Evolutionary conservation across 2,888 invertebrate species (phyloP).

Genomic region (Agrotis puta): DNA sequence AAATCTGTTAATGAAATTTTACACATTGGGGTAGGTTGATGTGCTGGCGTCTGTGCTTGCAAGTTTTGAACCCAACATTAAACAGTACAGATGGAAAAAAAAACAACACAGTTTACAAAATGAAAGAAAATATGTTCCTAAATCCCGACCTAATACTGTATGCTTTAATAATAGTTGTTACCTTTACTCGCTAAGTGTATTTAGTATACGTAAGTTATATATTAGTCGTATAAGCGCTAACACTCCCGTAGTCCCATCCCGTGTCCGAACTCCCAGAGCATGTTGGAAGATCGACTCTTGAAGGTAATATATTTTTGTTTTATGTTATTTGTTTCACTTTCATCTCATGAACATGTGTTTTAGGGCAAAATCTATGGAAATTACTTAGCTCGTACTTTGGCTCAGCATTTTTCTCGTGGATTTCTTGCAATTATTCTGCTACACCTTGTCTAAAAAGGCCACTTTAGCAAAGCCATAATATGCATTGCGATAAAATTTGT

Average conservation of each 20-base stretch:
- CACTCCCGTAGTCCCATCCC: constrained; percentile 74
- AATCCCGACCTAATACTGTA: constrained; percentile 53
- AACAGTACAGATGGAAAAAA: too few relatives aligned
- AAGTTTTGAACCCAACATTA: neutral
- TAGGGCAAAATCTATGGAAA: neutral
- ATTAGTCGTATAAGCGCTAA: constrained; percentile 64
- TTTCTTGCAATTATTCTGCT: too few relatives aligned
- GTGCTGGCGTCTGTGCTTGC: too few relatives aligned
- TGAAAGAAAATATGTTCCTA: constrained; percentile 26
- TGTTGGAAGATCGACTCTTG: constrained; percentile 86
- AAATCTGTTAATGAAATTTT: too few relatives aligned
- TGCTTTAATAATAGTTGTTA: constrained; percentile 79
- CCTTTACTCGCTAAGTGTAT: constrained; percentile 71
- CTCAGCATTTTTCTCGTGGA: too few relatives aligned
- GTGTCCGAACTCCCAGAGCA: constrained; percentile 81
- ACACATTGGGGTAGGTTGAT: too few relatives aligned
- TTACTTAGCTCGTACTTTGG: too few relatives aligned
- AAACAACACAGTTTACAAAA: neutral
- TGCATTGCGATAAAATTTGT: too few relatives aligned
- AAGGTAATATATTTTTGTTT: constrained; percentile 85
- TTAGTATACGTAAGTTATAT: constrained; percentile 67
- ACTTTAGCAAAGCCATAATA: too few relatives aligned
- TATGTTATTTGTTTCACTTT: constrained; percentile 71
- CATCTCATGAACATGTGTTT: constrained; percentile 55
- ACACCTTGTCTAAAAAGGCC: too few relatives aligned